These are phyloP conservation scores for Caenorhabditis inopinata DNA, from an alignment of 1,140 invertebrate genomes.

Conservation along the genomic window DNA sequence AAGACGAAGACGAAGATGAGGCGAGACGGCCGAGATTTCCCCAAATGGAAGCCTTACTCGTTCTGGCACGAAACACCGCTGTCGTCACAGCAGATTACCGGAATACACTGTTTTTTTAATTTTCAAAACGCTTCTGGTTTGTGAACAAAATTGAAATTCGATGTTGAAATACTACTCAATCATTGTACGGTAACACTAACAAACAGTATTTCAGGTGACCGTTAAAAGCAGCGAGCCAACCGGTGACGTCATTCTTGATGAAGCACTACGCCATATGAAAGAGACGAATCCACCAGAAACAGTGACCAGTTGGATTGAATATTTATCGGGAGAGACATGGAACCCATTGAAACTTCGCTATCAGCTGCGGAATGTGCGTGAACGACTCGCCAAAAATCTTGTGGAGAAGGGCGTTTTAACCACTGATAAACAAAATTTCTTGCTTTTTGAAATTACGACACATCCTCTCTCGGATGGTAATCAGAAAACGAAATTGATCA, in stretches of 20 bases:
- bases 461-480: slow-evolving; percentile 94
- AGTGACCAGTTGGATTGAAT: slow-evolving; percentile 98
- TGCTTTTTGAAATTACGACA: slow-evolving; percentile 99
- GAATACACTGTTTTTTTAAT: no score
- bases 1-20: no score
- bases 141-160: no score
- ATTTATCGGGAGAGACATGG: slow-evolving; percentile 97
- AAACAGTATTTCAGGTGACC: slow-evolving; percentile 64
- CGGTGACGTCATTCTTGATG: slow-evolving; percentile 95
- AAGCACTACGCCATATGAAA: slow-evolving; percentile 96
- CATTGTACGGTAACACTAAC: no score
- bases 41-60: no score
- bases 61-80: no score
- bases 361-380: slow-evolving; percentile 96
- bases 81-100: no score
- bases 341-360: slow-evolving; percentile 97
- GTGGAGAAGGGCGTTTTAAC: slow-evolving; percentile 99
- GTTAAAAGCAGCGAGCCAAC: slow-evolving; percentile 84
- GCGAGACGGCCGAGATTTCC: no score
- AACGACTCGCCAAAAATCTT: slow-evolving; percentile 96
- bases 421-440: slow-evolving; percentile 99
- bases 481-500: slow-evolving; percentile 92
- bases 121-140: no score
- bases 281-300: slow-evolving; percentile 94
- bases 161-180: no score